Conservation (phyloP, 2,888 invertebrate species). For the Theodoxus fluviatilis region DNA sequence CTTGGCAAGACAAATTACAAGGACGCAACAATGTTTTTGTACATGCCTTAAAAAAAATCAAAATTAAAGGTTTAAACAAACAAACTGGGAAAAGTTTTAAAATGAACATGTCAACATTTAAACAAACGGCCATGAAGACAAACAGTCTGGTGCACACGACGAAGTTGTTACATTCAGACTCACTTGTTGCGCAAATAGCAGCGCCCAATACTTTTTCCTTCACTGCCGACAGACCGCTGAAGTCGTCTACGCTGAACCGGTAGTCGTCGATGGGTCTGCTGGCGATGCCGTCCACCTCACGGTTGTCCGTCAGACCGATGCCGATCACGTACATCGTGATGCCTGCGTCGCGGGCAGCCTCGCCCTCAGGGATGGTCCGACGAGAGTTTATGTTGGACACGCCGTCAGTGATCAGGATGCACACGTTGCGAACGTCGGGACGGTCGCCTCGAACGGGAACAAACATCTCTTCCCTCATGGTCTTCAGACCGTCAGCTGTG, state of each 20-base stretch:
- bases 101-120: not conserved
- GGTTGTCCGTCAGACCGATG: slow-evolving; percentile 40
- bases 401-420: slow-evolving; percentile 50
- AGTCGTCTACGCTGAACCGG: slow-evolving; percentile 35
- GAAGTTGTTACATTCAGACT: no score
- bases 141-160: not conserved
- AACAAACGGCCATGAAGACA: not conserved
- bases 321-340: slow-evolving; percentile 44
- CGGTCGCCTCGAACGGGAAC: slow-evolving; percentile 46
- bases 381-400: slow-evolving; percentile 49
- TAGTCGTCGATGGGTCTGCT: slow-evolving; percentile 36
- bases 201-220: slow-evolving; percentile 30
- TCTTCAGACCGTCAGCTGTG: slow-evolving; percentile 45
- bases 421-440: slow-evolving; percentile 40
- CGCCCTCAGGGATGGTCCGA: slow-evolving; percentile 48
- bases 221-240: slow-evolving; percentile 34
- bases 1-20: no score
- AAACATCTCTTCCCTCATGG: slow-evolving; percentile 42
- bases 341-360: slow-evolving; percentile 31
- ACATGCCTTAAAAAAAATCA: no score
- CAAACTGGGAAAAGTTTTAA: not conserved
- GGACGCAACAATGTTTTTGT: no score
- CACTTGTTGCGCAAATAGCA: no score
- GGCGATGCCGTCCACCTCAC: slow-evolving; percentile 42
- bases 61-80: not conserved